Percentiles rank a stretch among this genome's conserved stretches.
Evolutionary conservation across 2,797 vertebrate species (phyloP).

Genomic region (Halcyon smyrnensis): DNA sequence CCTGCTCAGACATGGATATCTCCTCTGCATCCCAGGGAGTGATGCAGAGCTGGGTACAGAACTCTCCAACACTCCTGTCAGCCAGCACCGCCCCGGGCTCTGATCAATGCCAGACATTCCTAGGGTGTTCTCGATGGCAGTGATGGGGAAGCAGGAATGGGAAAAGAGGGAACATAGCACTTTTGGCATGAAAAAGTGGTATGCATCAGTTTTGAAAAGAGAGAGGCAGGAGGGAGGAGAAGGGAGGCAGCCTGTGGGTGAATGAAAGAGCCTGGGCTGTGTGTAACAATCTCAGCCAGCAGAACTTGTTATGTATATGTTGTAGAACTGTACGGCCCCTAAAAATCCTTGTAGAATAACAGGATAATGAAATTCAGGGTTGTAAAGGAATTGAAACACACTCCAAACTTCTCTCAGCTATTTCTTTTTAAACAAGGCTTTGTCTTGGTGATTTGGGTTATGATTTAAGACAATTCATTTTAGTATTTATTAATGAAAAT

Average conservation of each 20-base stretch:
- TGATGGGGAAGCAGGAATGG: background rate
- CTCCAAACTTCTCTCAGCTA: background rate
- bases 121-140: background rate
- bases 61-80: background rate
- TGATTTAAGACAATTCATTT: background rate
- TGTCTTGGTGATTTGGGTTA: background rate
- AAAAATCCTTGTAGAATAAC: background rate
- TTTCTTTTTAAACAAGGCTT: background rate
- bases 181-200: background rate
- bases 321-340: background rate
- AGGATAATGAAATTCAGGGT: background rate
- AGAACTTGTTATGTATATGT: background rate
- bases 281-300: background rate
- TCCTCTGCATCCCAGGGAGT: background rate
- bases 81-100: fast-evolving
- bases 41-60: background rate
- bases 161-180: background rate
- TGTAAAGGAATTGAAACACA: background rate
- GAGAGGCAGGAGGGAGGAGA: background rate
- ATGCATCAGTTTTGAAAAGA: background rate
- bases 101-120: background rate
- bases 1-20: background rate
- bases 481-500: background rate
- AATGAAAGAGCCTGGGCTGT: background rate
- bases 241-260: background rate